Evolutionary conservation across 2,888 invertebrate genomes (phyloP), one percentile per base, ranked within the genome.

Genomic region (Crematogaster levior): DNA sequence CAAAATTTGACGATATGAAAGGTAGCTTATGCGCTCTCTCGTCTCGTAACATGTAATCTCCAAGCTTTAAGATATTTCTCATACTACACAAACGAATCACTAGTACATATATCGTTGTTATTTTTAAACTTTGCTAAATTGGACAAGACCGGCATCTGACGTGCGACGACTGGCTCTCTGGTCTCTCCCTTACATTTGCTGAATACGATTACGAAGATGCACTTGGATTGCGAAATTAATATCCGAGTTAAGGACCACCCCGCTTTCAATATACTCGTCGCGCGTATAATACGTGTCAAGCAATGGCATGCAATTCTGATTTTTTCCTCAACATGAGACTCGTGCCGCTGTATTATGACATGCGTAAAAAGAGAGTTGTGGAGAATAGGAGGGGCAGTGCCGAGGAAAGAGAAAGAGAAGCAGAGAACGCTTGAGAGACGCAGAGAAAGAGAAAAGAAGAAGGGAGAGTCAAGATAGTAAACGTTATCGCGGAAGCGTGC

Each of bases 401-500:
- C 51, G 43, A 46, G 70, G 61, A 53, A 77, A 68, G 79, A 73
- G 80, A 77, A 75, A 58, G 30, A 61, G 75, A 65, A 46, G 56
- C 9, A 18, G 48, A n/a, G 21, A 48, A 21, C 0, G 30, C 51
- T n/a, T 4, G 53, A 27, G n/a, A 72, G 53, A 40, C 3, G 60
- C 51, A 21, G 37, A 51, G 24, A 51, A 24, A 53, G 68, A 40
- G 30, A 40, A 68, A 46, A 77, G n/a, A 40, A 27, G n/a, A 43
- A 68, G 56, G 58, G 34, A 34, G 34, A 34, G 34, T 5, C 4
- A 7, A n/a, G 68, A 68, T 43, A 70, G 53, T 18, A 27, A 60
- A 48, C 37, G 68, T 65, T 82, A 92, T 90, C 89, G 90, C 91
- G 91, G 91, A 91, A 92, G 91, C 90, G 88, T 91, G 91, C 91